A percentile compares a stretch with the other conserved stretches of the same genome.
Conservation (phyloP, 1,140 invertebrate species). For the Coboldia fuscipes region DNA sequence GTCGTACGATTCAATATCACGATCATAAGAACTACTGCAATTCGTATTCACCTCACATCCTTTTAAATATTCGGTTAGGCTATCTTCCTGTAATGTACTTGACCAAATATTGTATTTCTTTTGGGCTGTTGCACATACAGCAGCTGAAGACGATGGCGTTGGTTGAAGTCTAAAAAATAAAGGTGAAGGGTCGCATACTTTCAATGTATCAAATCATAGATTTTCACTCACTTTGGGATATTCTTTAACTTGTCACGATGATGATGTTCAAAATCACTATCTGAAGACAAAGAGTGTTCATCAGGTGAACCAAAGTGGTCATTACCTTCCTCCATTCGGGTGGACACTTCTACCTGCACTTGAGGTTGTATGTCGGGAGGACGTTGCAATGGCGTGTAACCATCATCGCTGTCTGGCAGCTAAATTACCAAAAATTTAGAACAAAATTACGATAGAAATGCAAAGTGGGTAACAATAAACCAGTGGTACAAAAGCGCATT, state of each 20-base stretch:
- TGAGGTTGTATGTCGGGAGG: conserved; percentile 20
- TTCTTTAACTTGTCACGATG: too few species aligned
- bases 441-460: too few species aligned
- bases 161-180: conserved; percentile 21
- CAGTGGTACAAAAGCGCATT: background rate
- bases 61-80: conserved; percentile 32
- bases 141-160: conserved; percentile 12
- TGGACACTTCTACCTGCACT: conserved; percentile 24
- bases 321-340: too few species aligned
- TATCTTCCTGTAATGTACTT: conserved; percentile 33
- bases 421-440: conserved; percentile 10
- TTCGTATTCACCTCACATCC: conserved; percentile 28
- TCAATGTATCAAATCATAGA: background rate
- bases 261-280: too few species aligned
- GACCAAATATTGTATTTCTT: conserved; percentile 41
- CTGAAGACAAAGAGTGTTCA: too few species aligned
- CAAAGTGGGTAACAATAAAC: background rate
- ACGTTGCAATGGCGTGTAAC: conserved; percentile 24
- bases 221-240: background rate
- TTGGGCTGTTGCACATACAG: conserved; percentile 9
- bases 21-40: conserved; percentile 24
- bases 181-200: background rate
- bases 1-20: conserved; percentile 37
- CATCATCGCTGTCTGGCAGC: conserved; percentile 11
- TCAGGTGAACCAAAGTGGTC: too few species aligned